These are phyloP conservation scores for Anguilla obscura DNA, from an alignment of 2,797 vertebrate species.

Conservation along the genomic window DNA sequence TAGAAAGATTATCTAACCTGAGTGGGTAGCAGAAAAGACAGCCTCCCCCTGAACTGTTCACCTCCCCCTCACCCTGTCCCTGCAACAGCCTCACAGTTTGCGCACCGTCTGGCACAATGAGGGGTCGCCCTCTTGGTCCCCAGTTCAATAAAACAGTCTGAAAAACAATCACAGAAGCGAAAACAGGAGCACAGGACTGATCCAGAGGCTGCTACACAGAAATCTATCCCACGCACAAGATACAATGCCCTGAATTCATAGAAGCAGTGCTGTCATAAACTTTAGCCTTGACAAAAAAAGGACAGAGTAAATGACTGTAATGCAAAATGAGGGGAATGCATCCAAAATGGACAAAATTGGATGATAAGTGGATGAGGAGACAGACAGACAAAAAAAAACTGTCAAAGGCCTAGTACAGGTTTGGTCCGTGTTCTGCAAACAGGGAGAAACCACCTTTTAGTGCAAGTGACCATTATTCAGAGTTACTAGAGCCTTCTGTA, in stretches of 20 bases:
- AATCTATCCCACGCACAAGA: background rate
- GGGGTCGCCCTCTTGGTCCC: conserved; percentile 28
- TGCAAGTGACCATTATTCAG: conserved; percentile 2
- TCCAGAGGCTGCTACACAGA: background rate
- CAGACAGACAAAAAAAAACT: background rate
- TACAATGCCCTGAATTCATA: conserved; percentile 25
- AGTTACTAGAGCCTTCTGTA: background rate
- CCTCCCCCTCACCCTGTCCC: background rate
- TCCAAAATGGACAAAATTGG: background rate
- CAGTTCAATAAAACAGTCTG: background rate
- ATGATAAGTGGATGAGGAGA: background rate
- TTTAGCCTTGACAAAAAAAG: background rate
- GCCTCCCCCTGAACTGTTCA: background rate
- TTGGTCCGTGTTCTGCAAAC: conserved; percentile 26
- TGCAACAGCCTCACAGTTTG: conserved; percentile 8
- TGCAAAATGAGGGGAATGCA: conserved; percentile 13
- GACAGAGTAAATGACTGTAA: background rate
- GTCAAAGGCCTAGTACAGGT: background rate
- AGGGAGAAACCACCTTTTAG: background rate
- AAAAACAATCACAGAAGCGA: background rate
- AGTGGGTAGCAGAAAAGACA: background rate
- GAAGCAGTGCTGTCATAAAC: background rate
- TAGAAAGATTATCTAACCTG: background rate
- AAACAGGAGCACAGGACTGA: background rate
- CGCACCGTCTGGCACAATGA: background rate